Base-by-base conservation (phyloP, 1,140 invertebrate species). In the Caenorhabditis briggsae region DNA sequence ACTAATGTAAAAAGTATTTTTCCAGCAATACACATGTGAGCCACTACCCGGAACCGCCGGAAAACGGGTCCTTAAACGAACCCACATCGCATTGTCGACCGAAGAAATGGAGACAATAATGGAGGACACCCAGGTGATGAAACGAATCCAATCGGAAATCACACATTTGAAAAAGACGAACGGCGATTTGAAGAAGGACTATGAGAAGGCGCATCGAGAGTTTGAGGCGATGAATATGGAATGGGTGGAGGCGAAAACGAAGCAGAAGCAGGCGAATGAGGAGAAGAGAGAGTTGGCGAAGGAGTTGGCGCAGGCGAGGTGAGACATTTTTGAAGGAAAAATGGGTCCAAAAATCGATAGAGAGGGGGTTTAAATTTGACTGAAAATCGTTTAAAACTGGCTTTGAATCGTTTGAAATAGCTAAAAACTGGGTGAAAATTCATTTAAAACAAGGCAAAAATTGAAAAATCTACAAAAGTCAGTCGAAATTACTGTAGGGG, bases 41-140 rank as follows among this genome's bases (percentile, higher is more conserved):
- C 33, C 33, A 3, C 33, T 33, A 33, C 33, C 33, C 33, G 33
- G 33, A 33, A 33, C 33, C 33, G 3, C 12, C 11, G 70, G 70
- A 48, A 48, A 53, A 20, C 70, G 70, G 14, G 70, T 78, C 6
- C 9, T 50, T 6, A 78, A 50, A 78, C 70, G 70, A 78, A 78
- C 46, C 14, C 70, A 78, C 20, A 20, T 11, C 0, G 5, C 70
- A 23, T 18, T 78, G 1, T 23, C 70, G 2, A 53, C 43, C 6
- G 64, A 70, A 43, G 64, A 70, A 16, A 50, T 50, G 33, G 46
- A 78, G 8, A 18, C 70, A 53, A 78, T 78, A 12, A 78, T 50
- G 43, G 70, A 78, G 11, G 46, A 78, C 11, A 9, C 70, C 3
- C 46, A 78, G 9, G 46, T 78, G 18, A 48, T 78, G 43, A 12